phyloP scores from a whole-genome alignment of 1,140 invertebrate genomes.

The Drosophila malerkotliana region DNA sequence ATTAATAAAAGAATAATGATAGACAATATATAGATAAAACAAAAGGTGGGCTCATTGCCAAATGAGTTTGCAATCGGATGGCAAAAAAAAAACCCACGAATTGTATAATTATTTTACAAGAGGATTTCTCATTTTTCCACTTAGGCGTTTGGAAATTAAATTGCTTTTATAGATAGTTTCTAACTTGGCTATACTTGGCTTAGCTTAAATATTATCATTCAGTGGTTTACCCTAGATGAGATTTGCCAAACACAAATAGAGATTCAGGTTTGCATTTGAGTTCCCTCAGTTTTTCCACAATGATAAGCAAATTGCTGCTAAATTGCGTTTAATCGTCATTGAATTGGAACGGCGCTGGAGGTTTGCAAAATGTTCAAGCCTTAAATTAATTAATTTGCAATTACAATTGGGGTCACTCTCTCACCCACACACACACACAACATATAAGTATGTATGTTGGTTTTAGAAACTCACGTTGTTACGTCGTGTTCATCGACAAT shows the following conservation, averaged over 20 bases:
- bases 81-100: conserved; percentile 10
- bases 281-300: neutral
- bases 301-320: conserved; percentile 32
- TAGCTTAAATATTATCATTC: conserved; percentile 15
- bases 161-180: conserved; percentile 8
- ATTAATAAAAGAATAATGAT: conserved; percentile 9
- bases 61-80: conserved; percentile 44
- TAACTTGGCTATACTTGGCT: conserved; percentile 11
- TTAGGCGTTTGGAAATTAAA: neutral
- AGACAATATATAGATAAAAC: conserved; percentile 4
- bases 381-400: conserved; percentile 71
- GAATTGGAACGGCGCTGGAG: conserved; percentile 17
- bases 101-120: conserved; percentile 30
- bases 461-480: conserved; percentile 10
- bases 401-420: conserved; percentile 33
- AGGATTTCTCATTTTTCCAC: conserved; percentile 35
- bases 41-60: conserved; percentile 43
- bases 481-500: neutral
- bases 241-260: conserved; percentile 11
- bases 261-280: conserved; percentile 8
- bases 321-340: conserved; percentile 51
- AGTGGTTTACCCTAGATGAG: conserved; percentile 11
- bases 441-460: neutral
- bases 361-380: conserved; percentile 22
- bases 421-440: conserved; percentile 1